Base-by-base conservation (phyloP, 2,888 invertebrate species). In the Drosophila maculinotata region DNA sequence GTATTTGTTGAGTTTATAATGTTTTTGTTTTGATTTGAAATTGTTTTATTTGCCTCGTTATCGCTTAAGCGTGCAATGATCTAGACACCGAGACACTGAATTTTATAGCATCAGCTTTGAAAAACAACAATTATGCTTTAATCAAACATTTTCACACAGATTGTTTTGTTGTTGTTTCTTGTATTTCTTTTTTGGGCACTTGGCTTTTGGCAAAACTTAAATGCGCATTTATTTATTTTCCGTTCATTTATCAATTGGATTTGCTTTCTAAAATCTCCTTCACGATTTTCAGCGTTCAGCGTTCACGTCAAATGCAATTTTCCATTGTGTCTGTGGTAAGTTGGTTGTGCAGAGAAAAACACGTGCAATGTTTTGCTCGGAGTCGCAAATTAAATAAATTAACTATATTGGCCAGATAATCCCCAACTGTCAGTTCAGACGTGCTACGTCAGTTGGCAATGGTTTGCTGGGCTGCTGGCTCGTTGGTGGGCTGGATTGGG, bases 181-280 rank as follows among this genome's bases (percentile, higher is more conserved):
- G 10, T 12, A 54, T 58, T 73, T 64, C 56, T 60, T 59, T 54
- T 64, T 62, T 53, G 35, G 54, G 48, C 51, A 25, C 36, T 42
- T 44, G 41, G 25, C 33, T n/a, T n/a, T n/a, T 3, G 20, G 20
- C 20, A 20, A 35, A 23, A 48, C 64, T 56, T 49, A 59, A 83
- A 77, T 75, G 86, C 77, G 81, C 83, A 79, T 60, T 80, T 83
- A 73, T 41, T 53, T 73, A 51, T 60, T 52, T 38, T 38, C 33
- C 20, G 45, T 41, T 10, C 44, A 47, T 52, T 54, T 58, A 59
- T 62, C 59, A 68, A 49, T 52, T 72, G 62, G 58, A 60, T 64
- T 65, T 59, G 65, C 76, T 76, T 76, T 75, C 76, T 56, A 64
- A 78, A 66, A 65, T 41, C 23, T 9, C 26, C 39, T 20, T 23